phyloP scores from a whole-genome alignment of 2,113 vertebrate genomes.

The Mellivora capensis region DNA sequence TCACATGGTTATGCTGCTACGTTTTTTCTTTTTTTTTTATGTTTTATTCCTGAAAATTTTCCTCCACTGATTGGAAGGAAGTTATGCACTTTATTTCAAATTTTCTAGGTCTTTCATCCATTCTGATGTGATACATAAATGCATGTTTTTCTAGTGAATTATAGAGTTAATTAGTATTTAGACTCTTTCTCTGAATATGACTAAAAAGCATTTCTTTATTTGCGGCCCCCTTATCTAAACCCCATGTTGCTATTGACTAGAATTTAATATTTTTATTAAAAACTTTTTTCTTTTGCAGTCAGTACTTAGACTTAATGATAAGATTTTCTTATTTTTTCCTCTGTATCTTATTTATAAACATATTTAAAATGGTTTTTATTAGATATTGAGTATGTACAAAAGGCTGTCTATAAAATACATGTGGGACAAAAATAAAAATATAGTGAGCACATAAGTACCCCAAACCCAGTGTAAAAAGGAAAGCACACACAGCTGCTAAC shows the following conservation, averaged over 20 bases:
- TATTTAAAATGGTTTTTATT: conserved; percentile 11
- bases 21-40: not conserved
- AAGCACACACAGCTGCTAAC: not conserved
- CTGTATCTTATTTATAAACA: not conserved
- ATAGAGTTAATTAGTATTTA: not conserved
- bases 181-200: not conserved
- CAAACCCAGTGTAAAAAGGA: not conserved
- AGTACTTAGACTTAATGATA: conserved; percentile 29
- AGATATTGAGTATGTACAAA: conserved; percentile 29
- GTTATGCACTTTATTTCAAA: not conserved
- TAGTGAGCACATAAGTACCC: not conserved
- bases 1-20: not conserved
- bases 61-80: not conserved
- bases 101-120: not conserved
- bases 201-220: not conserved
- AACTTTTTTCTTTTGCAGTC: not conserved
- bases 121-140: not conserved
- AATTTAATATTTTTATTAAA: conserved; percentile 32
- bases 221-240: not conserved
- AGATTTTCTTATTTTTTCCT: not conserved
- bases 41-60: conserved; percentile 6
- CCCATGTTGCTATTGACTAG: not conserved
- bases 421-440: conserved; percentile 24
- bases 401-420: conserved; percentile 42
- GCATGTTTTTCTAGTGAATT: not conserved